Evolutionary conservation across 2,888 invertebrate species (phyloP).

Genomic region (Entomobrya proxima): DNA sequence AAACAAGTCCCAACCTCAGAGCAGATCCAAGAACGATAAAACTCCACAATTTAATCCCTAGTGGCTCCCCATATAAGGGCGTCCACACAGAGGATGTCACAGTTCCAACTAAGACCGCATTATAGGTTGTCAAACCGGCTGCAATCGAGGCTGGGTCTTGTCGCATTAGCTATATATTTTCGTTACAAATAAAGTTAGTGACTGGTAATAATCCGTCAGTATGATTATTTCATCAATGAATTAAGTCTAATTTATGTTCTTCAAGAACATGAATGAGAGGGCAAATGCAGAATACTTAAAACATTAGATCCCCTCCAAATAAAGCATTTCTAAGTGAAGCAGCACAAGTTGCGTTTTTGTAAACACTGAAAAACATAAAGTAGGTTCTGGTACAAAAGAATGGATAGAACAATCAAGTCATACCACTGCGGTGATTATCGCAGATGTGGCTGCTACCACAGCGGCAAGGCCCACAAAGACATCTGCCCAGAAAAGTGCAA

Average conservation of each 20-base stretch:
- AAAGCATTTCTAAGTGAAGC: no score
- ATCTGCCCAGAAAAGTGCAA: constrained; percentile 77
- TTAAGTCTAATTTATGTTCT: no score
- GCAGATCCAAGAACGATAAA: constrained; percentile 73
- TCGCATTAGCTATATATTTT: constrained; percentile 62
- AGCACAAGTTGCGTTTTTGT: no score
- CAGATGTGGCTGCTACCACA: constrained; percentile 67
- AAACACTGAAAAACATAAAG: no score
- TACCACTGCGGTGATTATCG: constrained; percentile 74
- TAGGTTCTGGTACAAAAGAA: no score
- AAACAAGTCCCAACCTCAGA: constrained; percentile 70
- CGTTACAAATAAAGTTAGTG: not conserved
- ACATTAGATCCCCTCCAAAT: no score
- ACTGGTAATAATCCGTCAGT: no score
- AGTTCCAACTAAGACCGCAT: constrained; percentile 76
- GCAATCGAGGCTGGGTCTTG: constrained; percentile 65
- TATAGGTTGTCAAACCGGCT: constrained; percentile 75
- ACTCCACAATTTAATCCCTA: constrained; percentile 71
- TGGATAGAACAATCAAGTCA: not conserved
- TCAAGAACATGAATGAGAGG: no score
- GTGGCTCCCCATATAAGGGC: constrained; percentile 65
- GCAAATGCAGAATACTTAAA: no score
- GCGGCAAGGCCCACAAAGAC: constrained; percentile 72
- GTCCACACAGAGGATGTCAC: constrained; percentile 76
- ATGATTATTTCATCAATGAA: no score